Evolutionary conservation across 2,888 invertebrate species (phyloP).

Genomic region (Epirrita christyi): DNA sequence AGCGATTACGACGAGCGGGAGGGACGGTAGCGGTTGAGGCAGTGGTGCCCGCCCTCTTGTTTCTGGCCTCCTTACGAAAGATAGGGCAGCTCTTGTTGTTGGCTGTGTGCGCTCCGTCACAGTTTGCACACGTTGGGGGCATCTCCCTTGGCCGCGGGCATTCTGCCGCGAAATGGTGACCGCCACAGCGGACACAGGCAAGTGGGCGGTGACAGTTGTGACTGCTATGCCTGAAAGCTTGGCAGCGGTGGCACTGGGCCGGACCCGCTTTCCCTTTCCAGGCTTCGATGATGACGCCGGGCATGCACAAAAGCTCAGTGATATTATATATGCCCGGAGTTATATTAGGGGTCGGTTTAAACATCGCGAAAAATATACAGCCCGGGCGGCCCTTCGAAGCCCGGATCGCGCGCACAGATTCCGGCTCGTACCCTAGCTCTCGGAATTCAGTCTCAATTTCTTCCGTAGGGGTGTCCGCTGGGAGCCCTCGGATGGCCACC

Average conservation of each 20-base stretch:
- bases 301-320: conserved; percentile 14
- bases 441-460: not conserved
- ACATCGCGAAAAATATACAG: conserved; percentile 29
- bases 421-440: not conserved
- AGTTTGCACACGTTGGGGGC: not conserved
- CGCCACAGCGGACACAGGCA: conserved; percentile 28
- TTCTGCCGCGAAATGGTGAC: not conserved
- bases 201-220: conserved; percentile 33
- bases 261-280: no score
- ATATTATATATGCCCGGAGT: conserved; percentile 29
- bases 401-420: no score
- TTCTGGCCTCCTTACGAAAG: not conserved
- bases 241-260: no score
- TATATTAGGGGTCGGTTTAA: conserved; percentile 20
- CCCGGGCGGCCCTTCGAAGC: conserved; percentile 20
- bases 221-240: conserved; percentile 22
- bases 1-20: no score
- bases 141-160: not conserved
- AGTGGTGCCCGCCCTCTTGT: not conserved
- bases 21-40: not conserved
- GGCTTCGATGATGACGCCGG: no score
- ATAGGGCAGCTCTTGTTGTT: not conserved
- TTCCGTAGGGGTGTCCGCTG: not conserved
- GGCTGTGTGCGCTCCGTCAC: not conserved
- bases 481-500: conserved; percentile 2